phyloP scores from a whole-genome alignment of 2,888 invertebrate species.

The Lymantria dispar region DNA sequence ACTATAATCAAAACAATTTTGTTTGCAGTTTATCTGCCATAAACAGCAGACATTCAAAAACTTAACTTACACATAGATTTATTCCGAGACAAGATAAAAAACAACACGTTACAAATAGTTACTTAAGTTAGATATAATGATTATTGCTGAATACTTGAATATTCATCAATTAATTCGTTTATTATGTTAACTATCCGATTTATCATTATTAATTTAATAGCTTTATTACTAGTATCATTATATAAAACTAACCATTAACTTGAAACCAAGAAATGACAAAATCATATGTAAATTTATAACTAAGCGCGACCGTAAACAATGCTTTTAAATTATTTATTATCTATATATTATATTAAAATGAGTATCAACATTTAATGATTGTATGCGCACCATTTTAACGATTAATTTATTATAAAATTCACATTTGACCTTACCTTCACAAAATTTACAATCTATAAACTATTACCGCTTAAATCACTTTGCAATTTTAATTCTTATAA shows the following conservation, averaged over 20 bases:
- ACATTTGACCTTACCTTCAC: background rate
- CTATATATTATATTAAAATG: background rate
- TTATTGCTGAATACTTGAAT: too few species aligned
- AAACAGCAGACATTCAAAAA: too few species aligned
- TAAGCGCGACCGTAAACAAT: background rate
- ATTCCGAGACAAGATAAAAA: too few species aligned
- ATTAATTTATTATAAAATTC: background rate
- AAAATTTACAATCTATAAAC: background rate
- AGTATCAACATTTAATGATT: background rate
- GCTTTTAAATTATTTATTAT: background rate
- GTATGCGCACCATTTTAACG: background rate
- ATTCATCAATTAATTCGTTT: too few species aligned
- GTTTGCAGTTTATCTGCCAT: too few species aligned
- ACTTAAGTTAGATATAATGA: too few species aligned
- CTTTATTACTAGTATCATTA: too few species aligned
- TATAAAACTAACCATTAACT: background rate
- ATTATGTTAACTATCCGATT: too few species aligned
- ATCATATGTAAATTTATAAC: background rate
- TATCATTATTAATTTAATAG: too few species aligned
- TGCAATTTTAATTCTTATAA: slow-evolving; percentile 1
- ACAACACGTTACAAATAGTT: too few species aligned
- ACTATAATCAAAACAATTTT: too few species aligned
- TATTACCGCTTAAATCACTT: background rate
- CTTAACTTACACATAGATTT: too few species aligned
- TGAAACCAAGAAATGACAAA: background rate